These are phyloP conservation scores for Carettochelys insculpta DNA, from an alignment of 2,113 vertebrate species.

Conservation along the genomic window DNA sequence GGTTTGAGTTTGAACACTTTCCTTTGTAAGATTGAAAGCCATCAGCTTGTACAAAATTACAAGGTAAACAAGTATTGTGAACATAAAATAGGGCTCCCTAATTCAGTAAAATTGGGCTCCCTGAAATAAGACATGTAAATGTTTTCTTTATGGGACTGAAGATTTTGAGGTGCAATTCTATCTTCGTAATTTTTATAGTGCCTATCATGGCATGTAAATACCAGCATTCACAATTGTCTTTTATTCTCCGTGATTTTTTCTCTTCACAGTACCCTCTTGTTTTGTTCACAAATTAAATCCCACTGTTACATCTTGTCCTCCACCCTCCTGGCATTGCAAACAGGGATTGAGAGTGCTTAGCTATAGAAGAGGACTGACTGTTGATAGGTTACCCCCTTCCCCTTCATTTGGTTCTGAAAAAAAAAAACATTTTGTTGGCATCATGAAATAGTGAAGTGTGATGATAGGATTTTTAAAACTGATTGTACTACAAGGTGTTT, in stretches of 20 bases:
- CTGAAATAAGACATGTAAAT: neutral
- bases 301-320: neutral
- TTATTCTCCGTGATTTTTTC: neutral
- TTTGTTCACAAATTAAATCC: neutral
- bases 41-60: neutral
- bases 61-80: neutral
- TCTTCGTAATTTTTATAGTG: neutral
- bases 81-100: neutral
- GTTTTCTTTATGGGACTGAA: neutral
- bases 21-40: neutral
- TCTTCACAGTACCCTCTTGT: neutral
- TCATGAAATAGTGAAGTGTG: neutral
- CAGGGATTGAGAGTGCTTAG: neutral
- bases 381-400: neutral
- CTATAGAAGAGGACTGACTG: neutral
- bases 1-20: accelerated
- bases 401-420: neutral
- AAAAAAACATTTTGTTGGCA: neutral
- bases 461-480: neutral
- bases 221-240: neutral
- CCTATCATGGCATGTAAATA: neutral
- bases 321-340: neutral
- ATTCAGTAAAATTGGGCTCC: neutral
- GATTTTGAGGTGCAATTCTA: accelerated
- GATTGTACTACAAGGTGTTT: neutral